A percentile compares a stretch with the other conserved stretches of the same genome.
phyloP scores from a whole-genome alignment of 2,888 invertebrate species.

The Plagodis pulveraria region DNA sequence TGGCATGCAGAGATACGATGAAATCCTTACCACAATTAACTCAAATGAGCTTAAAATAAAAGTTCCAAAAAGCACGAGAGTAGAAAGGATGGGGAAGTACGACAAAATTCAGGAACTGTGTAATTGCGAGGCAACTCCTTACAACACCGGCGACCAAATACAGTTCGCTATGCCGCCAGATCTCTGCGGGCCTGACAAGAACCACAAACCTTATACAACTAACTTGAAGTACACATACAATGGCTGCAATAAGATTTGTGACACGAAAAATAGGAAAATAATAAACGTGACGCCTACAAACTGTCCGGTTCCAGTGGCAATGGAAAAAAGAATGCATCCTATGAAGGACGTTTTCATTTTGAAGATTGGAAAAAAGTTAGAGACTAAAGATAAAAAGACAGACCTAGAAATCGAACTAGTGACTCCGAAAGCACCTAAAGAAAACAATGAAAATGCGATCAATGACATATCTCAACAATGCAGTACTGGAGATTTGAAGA shows the following conservation, averaged over 20 bases:
- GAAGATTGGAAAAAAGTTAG: conserved; percentile 78
- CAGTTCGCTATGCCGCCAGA: conserved; percentile 73
- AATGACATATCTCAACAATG: conserved; percentile 58
- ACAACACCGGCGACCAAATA: conserved; percentile 75
- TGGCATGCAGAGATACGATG: conserved; percentile 63
- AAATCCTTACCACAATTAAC: conserved; percentile 78
- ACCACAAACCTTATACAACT: conserved; percentile 58
- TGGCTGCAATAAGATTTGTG: conserved; percentile 53
- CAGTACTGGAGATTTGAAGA: conserved; percentile 50
- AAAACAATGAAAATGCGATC: conserved; percentile 42
- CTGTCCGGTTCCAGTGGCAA: conserved; percentile 70
- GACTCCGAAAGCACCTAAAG: conserved; percentile 68
- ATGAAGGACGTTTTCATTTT: conserved; percentile 77
- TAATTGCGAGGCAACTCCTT: conserved; percentile 65
- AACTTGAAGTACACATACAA: conserved; percentile 71
- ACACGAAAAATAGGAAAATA: conserved; percentile 58
- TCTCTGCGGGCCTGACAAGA: conserved; percentile 50
- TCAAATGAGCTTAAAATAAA: conserved; percentile 74
- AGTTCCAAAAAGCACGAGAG: conserved; percentile 71
- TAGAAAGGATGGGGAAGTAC: conserved; percentile 69
- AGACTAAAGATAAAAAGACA: conserved; percentile 75
- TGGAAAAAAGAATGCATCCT: conserved; percentile 68
- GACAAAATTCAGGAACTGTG: conserved; percentile 74
- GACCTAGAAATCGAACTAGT: conserved; percentile 78
- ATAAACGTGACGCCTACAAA: conserved; percentile 74